Evolutionary conservation across 2,888 invertebrate species (phyloP), one percentile per base, ranked within the genome.

Genomic region (Epinotia nisella): DNA sequence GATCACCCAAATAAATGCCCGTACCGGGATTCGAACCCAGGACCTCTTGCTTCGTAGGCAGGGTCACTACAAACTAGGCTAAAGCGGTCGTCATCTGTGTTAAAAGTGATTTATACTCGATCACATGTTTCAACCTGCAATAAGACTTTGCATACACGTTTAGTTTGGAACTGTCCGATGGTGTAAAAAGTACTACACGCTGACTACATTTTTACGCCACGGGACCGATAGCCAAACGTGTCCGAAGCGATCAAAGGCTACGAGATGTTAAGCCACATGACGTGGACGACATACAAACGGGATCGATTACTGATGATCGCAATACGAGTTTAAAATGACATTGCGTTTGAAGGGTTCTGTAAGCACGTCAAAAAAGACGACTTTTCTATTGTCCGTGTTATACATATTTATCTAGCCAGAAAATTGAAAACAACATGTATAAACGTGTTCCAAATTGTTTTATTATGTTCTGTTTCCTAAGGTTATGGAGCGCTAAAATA

Each of bases 241-340:
- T 41, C 15, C 17, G n/a, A 68, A 21, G 15, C 58, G 19, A 49
- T 35, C 59, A 60, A 60, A 60, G 39, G 55, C 66, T 60, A 53
- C 60, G 60, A 17, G 60, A 61, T 69, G 51, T 21, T 15, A 51
- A 39, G 51, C 11, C 51, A 35, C 17, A 21, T 69, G 60, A 64
- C 73, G 73, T 64, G 73, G 51, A 53, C 11, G 39, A 24, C 41
- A 73, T 69, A 64, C 61, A 60, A 72, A 83, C 76, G 78, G 77
- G 78, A 79, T 78, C 77, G 78, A 85, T 83, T 82, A 81, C 79
- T 17, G 60, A n/a, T 19, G 13, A 61, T n/a, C 35, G 10, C 2
- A 19, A 41, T 17, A 5, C 15, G 29, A 56, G 41, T 13, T 15
- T 29, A 19, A 64, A 7, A 29, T 13, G 35, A 51, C 17, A 2